A percentile compares a stretch with the other conserved stretches of the same genome.
Evolutionary conservation across 2,888 invertebrate species (phyloP).

Genomic region (Bursaphelenchus okinawaensis): DNA sequence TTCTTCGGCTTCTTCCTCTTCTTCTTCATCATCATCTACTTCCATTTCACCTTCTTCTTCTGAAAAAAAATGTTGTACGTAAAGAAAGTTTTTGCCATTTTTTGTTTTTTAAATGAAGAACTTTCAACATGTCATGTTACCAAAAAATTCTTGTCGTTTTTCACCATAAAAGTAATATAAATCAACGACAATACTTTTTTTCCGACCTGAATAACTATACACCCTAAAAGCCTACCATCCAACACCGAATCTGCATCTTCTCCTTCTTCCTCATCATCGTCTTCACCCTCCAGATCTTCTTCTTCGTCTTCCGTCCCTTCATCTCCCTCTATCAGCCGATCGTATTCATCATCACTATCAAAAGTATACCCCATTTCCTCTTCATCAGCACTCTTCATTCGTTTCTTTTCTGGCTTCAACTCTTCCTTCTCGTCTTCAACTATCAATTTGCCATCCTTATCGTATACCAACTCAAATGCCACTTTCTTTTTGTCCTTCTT

Average conservation of each 20-base stretch:
- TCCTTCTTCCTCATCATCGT: conserved; percentile 24
- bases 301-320: conserved; percentile 24
- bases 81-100: no score
- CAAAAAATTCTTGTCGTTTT: no score
- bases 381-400: conserved; percentile 4
- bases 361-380: conserved; percentile 8
- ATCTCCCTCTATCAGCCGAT: conserved; percentile 25
- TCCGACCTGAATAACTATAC: not conserved
- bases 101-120: no score
- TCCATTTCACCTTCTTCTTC: not conserved
- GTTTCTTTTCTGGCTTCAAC: conserved; percentile 7
- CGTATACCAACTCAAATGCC: conserved; percentile 3
- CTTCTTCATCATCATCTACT: not conserved
- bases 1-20: not conserved
- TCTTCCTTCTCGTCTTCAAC: conserved; percentile 7
- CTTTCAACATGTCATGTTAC: no score
- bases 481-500: conserved; percentile 8
- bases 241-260: not conserved
- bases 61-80: no score
- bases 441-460: conserved; percentile 11
- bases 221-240: not conserved
- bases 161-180: no score
- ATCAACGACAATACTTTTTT: no score
- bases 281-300: conserved; percentile 18
- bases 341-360: conserved; percentile 22